Evolutionary conservation across 2,888 invertebrate genomes (phyloP), one percentile per base, ranked within the genome.

Genomic region (Leptinotarsa tumamoca): DNA sequence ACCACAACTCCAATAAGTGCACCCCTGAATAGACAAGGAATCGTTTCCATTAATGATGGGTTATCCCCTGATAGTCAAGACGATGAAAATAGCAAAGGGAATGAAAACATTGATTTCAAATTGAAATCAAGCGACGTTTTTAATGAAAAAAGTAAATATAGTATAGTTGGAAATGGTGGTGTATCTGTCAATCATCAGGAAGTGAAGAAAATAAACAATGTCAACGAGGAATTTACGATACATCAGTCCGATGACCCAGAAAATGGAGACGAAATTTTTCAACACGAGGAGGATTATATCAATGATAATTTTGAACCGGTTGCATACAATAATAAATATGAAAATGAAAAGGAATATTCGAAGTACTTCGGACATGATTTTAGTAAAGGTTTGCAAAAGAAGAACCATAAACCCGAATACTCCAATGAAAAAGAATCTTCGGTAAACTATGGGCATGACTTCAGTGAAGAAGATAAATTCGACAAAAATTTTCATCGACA

Each of bases 231-330:
- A 51, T 33, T 50, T 15, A 72, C 68, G 0, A 68, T 73, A 2
- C 13, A 56, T 33, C 68, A 75, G 18, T 23, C 52, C 3, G 17
- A 21, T 15, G 76, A 72, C 52, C 23, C 71, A 17, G 58, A 73
- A 5, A 67, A 72, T n/a, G 56, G 51, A 3, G 74, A 80, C 43
- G 68, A 75, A 68, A 63, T 76, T 52, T 68, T 80, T 50, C 56
- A 74, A 23, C 73, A 74, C 33, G 75, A 80, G 18, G 75, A 84
- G 68, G 87, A 87, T 74, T 87, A 87, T 72, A 83, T 87, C 4
- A 85, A 87, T 79, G 87, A 87, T 82, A 87, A 87, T 80, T 87
- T 86, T 71, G 88, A 88, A 80, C 83, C 86, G 4, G 21, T 79
- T 50, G 80, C 78, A 63, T 84, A 83, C 74, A 77, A 73, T 61